Conservation (phyloP, 1,140 invertebrate genomes). For the Meteorus sp. region DNA sequence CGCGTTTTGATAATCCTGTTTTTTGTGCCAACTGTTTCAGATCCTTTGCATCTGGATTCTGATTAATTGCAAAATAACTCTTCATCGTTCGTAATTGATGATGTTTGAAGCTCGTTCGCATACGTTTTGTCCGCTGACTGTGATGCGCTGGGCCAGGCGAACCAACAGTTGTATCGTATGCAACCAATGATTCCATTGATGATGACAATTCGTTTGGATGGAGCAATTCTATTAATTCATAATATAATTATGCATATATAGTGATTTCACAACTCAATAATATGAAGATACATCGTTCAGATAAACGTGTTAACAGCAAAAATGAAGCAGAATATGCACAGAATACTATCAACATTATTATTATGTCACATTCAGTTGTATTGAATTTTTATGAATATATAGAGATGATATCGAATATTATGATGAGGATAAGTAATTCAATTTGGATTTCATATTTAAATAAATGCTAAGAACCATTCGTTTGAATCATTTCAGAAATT, state of each 20-base stretch:
- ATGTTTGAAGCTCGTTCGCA: slow-evolving; percentile 96
- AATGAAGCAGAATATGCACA: no score
- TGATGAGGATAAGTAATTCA: no score
- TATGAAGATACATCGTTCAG: no score
- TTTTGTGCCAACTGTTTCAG: slow-evolving; percentile 93
- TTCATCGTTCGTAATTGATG: slow-evolving; percentile 98
- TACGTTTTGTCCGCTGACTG: slow-evolving; percentile 79
- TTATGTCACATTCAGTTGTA: no score
- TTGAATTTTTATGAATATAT: no score
- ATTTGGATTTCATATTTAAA: no score
- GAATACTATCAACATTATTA: no score
- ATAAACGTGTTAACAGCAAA: no score
- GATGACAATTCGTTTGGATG: slow-evolving; percentile 74
- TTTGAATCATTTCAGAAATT: no score
- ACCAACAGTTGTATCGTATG: slow-evolving; percentile 72
- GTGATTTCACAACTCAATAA: neutral
- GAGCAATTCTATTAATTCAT: slow-evolving; percentile 74
- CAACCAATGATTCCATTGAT: slow-evolving; percentile 74
- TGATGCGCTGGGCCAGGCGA: slow-evolving; percentile 67
- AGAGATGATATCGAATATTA: no score
- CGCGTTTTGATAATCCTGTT: slow-evolving; percentile 94
- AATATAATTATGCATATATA: slow-evolving; percentile 26
- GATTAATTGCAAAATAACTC: slow-evolving; percentile 94
- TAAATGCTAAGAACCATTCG: no score
- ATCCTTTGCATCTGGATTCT: slow-evolving; percentile 96